Base-by-base conservation (phyloP, 2,113 vertebrate genomes). In the Dasypus novemcinctus region DNA sequence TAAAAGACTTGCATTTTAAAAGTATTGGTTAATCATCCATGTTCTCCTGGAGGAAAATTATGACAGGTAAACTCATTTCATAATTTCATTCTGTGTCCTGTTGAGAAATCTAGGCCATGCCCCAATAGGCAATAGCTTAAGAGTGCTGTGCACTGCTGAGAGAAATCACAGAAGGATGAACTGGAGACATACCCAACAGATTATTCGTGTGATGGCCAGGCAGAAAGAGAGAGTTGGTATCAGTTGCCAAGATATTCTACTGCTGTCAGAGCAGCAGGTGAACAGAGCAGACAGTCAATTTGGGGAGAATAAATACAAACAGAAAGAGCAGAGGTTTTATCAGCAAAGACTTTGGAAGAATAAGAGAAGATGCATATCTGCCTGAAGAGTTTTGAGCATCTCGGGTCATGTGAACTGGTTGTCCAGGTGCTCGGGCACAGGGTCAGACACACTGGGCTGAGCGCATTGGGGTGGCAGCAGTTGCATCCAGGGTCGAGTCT, bases 341-440 rank as follows among this genome's bases (percentile, higher is more conserved):
- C 33, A 69, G 6, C n/a, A 63, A 31, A 9, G 17, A 29, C 7
- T 6, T 7, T 7, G 15, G 54, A 54, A 54, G 72, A 66, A 23
- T 1, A 72, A 13, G 43, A 23, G 27, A 29, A 59, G 57, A 5
- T 7, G 29, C 2, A 25, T 90, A 52, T 64, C 36, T 46, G 7
- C 23, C 23, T 15, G 33, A 18, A 15, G 2, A 3, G 3, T 3
- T 38, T 36, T 7, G 12, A 12, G 3, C 36, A n/a, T 43, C 12
- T 46, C 8, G 2, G 0, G 36, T 17, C 10, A 10, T 23, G 10
- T 13, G 43, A n/a, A 8, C 18, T 15, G 13, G 14, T 63, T 66
- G 29, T 41, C 27, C 23, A 61, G 23, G 29, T 66, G 4, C 61
- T 71, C 43, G 71, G 54, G 33, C 8, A 7, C 17, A 23, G 4